phyloP scores from a whole-genome alignment of 2,888 invertebrate genomes.

The Drosophila lutescens region DNA sequence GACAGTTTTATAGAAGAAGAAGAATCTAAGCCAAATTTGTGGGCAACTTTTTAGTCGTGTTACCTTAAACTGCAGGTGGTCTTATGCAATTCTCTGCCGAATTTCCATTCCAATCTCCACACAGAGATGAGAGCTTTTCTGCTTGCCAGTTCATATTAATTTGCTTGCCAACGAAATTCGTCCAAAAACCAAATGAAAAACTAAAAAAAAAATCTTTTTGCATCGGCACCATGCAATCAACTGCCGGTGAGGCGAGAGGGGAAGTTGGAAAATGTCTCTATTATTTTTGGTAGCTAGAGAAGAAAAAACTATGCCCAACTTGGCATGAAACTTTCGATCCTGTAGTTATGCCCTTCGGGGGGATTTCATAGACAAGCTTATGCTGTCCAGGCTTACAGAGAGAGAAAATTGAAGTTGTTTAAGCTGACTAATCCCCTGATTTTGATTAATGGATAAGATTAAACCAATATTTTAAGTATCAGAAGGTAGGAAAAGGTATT shows the following conservation, averaged over 20 bases:
- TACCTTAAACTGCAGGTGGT: conserved; percentile 3
- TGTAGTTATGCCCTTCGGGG: not conserved
- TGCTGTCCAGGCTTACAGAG: not conserved
- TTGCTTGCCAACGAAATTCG: not conserved
- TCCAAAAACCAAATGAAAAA: not conserved
- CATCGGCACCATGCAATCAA: conserved; percentile 4
- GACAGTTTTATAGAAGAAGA: conserved; percentile 30
- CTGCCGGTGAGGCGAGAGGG: not conserved
- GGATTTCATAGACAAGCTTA: not conserved
- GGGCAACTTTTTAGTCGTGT: conserved; percentile 2
- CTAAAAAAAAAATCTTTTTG: not conserved
- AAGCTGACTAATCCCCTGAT: not conserved
- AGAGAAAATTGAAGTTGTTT: not conserved
- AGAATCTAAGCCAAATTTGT: conserved; percentile 32
- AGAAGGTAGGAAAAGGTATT: too few species aligned
- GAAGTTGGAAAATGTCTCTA: conserved; percentile 1
- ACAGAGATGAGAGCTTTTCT: not conserved
- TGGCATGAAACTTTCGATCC: conserved; percentile 5
- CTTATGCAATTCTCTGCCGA: not conserved
- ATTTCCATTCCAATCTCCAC: conserved; percentile 8
- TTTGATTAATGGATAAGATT: not conserved
- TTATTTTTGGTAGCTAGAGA: not conserved
- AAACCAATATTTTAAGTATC: not conserved
- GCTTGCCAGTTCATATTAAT: conserved; percentile 7
- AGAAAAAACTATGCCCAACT: conserved; percentile 11